Conservation (phyloP, 1,140 invertebrate genomes). For the Heliconius himera region DNA sequence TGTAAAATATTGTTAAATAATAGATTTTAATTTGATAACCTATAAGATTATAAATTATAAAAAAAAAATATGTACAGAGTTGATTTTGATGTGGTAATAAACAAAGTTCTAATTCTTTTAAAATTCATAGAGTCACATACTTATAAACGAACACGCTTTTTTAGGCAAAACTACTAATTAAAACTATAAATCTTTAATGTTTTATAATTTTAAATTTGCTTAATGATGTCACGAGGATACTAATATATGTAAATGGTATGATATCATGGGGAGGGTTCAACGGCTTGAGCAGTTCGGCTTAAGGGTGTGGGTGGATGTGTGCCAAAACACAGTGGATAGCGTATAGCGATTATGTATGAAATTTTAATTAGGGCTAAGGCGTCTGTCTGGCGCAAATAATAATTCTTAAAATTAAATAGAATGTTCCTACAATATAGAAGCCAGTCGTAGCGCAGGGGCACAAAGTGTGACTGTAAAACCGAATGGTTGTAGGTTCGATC, state of each 20-base stretch:
- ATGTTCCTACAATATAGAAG: too few species aligned
- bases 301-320: slow-evolving; percentile 33
- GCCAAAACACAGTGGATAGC: slow-evolving; percentile 16
- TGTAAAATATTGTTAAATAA: background rate
- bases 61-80: too few species aligned
- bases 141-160: background rate
- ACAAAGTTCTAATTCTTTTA: background rate
- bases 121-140: background rate
- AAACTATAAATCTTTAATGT: background rate
- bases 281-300: slow-evolving; percentile 15
- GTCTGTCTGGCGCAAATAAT: background rate
- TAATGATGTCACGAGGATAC: slow-evolving; percentile 17
- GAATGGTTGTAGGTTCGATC: too few species aligned
- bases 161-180: background rate
- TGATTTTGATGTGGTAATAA: too few species aligned
- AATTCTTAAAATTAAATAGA: background rate
- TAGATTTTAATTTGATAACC: too few species aligned
- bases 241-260: slow-evolving; percentile 33
- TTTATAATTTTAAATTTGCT: slow-evolving; percentile 5
- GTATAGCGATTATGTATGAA: slow-evolving; percentile 17
- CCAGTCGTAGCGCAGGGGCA: too few species aligned
- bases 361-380: background rate
- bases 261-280: slow-evolving; percentile 38
- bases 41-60: too few species aligned
- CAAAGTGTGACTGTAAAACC: too few species aligned